phyloP scores from a whole-genome alignment of 2,888 invertebrate genomes.

The Cephus runcator region DNA sequence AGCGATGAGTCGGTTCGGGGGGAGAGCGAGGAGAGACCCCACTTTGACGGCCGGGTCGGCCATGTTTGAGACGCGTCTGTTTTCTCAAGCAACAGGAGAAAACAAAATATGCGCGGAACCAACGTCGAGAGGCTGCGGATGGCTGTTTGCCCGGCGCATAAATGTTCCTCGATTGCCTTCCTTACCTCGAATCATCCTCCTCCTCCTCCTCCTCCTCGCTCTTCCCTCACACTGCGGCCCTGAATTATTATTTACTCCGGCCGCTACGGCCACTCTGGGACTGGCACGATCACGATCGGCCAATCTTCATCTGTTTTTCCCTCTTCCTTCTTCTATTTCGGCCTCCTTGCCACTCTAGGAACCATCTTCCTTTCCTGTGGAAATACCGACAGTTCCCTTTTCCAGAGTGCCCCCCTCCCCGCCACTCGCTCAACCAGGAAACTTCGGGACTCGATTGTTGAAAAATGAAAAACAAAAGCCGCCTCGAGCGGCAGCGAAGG shows the following conservation, averaged over 20 bases:
- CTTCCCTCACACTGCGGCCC: not conserved
- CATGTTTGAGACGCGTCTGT: slow-evolving; percentile 17
- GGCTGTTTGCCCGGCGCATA: slow-evolving; percentile 9
- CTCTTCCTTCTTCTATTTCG: not conserved
- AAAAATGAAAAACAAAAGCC: slow-evolving; percentile 25
- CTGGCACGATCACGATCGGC: not conserved
- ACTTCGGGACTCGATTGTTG: slow-evolving; percentile 13
- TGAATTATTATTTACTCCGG: not conserved
- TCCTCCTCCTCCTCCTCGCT: not conserved
- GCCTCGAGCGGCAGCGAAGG: slow-evolving; percentile 49
- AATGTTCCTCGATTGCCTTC: slow-evolving; percentile 6
- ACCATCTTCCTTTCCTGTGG: not conserved
- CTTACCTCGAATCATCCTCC: not conserved
- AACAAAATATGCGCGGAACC: slow-evolving; percentile 22
- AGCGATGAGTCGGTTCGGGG: slow-evolving; percentile 22
- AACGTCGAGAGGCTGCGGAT: slow-evolving; percentile 4
- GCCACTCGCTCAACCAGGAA: not conserved
- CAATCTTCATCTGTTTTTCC: not conserved
- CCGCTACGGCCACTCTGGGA: not conserved
- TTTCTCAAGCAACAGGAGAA: slow-evolving; percentile 31
- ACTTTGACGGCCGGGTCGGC: slow-evolving; percentile 13
- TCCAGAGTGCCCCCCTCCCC: slow-evolving; percentile 2
- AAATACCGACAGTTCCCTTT: not conserved
- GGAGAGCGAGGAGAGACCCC: slow-evolving; percentile 18
- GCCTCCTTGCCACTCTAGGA: not conserved